Evolutionary conservation across 2,113 vertebrate genomes (phyloP), one percentile per base, ranked within the genome.

Genomic region (Phylloscopus trochiloides): DNA sequence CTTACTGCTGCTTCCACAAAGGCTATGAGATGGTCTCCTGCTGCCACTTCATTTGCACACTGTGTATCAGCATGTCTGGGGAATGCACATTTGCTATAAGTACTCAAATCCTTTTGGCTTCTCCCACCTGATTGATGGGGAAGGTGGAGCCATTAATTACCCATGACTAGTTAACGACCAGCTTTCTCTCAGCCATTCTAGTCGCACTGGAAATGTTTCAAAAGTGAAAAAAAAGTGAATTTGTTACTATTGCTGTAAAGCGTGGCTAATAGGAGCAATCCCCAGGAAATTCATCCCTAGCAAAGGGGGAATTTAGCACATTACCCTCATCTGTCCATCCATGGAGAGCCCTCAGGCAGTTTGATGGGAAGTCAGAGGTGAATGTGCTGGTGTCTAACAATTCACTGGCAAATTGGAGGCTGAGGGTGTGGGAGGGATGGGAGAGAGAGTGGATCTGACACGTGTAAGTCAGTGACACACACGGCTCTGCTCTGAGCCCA

Each of bases 91-190:
- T 92, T 96, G 95, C 90, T 86, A 2, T 72, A 67, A 95, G 86
- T 16, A 50, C 92, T 90, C 72, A 78, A 76, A 95, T 88, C 92
- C 96, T 94, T 97, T 96, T 88, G 94, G 88, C 92, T 93, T 79
- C 79, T 81, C 51, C 48, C 88, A 88, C 72, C 75, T 95, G 96
- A 96, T 61, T 74, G 96, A 96, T 96, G 93, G 68, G 55, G 90
- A 93, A 92, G 93, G 96, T 88, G 94, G 88, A 94, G 88, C 81
- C 92, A 94, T 93, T 95, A 96, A 96, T 97, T 93, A 94, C 55
- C 82, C 90, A 84, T 71, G 92, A 88, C 93, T 88, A 55, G 75
- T 90, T 95, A 96, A 96, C 93, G 90, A 82, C 82, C 34, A 80
- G 88, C 59, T 95, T 90, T 92, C 88, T 92, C 92, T 68, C 86